Evolutionary conservation across 2,113 vertebrate species (phyloP), one percentile per base, ranked within the genome.

Genomic region (Chaetodon auriga): DNA sequence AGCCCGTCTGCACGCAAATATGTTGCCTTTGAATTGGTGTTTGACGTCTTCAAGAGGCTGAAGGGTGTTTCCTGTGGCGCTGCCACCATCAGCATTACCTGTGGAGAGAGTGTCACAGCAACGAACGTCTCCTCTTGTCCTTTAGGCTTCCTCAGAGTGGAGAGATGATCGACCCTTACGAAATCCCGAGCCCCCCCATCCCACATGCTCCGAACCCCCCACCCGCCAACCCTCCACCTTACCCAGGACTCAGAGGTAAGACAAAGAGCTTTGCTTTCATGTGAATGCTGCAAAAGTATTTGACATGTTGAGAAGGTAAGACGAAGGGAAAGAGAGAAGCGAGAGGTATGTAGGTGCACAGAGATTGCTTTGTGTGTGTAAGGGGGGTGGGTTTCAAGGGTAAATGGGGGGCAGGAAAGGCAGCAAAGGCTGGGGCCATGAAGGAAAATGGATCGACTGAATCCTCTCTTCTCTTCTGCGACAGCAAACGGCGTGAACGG

Each of bases 221-320:
- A 9, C 79, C 90, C 0, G 11, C n/a, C 53, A 92, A 92, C 66
- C 93, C 94, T 21, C 94, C 95, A 46, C 93, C 94, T 13, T 93
- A 96, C 79, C 89, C 92, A 0, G 94, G 94, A 80, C 89, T 66
- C 55, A 92, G 86, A 93, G 93, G 93, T 94, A 69, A 78, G 86
- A 60, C 61, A 71, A 45, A 65, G 0, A 10, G 0, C 3, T 0
- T 3, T 8, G 38, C 18, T 63, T 57, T 68, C 7, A 45, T 35
- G 30, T 6, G 23, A 45, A 63, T 7, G 21, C 7, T 25, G 4
- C 12, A 35, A n/a, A 72, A 41, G 61, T 18, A 10, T 45, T 38
- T 73, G 51, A 60, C 35, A 61, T 38, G 60, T 35, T 49, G 3
- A 60, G 80, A 81, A 55, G 19, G 66, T 54, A 36, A 46, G 35